Percentiles rank a stretch among this genome's conserved stretches.
Conservation (phyloP, 2,888 invertebrate genomes). For the Ophion ventricosus region DNA sequence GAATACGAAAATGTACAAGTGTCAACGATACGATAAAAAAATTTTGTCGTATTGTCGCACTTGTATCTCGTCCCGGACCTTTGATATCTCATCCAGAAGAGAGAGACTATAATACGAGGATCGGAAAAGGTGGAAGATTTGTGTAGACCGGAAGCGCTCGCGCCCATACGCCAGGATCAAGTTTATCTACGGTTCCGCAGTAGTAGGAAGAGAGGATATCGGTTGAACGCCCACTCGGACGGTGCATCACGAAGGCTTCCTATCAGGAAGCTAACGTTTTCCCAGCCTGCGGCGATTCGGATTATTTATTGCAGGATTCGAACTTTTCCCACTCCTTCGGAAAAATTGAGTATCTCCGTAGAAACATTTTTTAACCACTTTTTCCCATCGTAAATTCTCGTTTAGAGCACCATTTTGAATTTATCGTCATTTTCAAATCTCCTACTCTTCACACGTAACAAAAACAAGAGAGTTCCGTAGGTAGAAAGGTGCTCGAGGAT, state of each 20-base stretch:
- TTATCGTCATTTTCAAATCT: constrained; percentile 20
- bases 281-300: constrained; percentile 15
- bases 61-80: constrained; percentile 18
- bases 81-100: constrained; percentile 19
- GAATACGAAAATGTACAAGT: no score
- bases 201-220: constrained; percentile 34
- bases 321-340: constrained; percentile 7
- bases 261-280: constrained; percentile 56
- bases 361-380: constrained; percentile 5
- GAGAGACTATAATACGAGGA: constrained; percentile 32
- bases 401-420: constrained; percentile 17
- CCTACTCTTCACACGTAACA: constrained; percentile 19
- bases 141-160: constrained; percentile 35
- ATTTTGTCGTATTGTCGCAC: constrained; percentile 35
- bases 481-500: not conserved
- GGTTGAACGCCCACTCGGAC: constrained; percentile 43
- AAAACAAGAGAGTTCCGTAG: not conserved
- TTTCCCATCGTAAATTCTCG: not conserved
- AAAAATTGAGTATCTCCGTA: not conserved
- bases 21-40: constrained; percentile 4
- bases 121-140: constrained; percentile 52
- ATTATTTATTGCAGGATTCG: constrained; percentile 59
- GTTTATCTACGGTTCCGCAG: constrained; percentile 44
- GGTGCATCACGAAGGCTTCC: constrained; percentile 25
- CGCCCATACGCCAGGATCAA: constrained; percentile 25